Base-by-base conservation (phyloP, 1,140 invertebrate genomes). In the Hyles euphorbiae region DNA sequence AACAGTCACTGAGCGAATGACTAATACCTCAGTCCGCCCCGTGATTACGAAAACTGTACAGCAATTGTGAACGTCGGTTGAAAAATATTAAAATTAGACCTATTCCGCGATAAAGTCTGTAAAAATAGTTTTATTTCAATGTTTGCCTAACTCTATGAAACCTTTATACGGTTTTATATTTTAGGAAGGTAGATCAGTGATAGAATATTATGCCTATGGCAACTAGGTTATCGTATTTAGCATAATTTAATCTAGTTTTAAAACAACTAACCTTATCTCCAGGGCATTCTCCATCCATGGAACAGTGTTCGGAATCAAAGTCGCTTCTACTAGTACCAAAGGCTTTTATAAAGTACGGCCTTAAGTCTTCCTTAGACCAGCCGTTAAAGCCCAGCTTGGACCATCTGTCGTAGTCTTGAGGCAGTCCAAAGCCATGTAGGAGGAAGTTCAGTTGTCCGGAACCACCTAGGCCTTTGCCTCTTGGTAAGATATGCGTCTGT, bases 391-490 rank as follows among this genome's bases (percentile, higher is more conserved):
- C 90, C 9, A 80, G 58, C 11, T 67, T 56, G 3, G 70, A 48
- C 93, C 93, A 94, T 11, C 70, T 62, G 10, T 91, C 86, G 65
- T 92, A 94, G 67, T 94, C 93, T 8, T 90, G 78, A 0, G 88
- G 88, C 32, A 88, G 78, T 0, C 92, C 93, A 59, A 92, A 91
- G 5, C 92, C 93, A 63, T 94, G 93, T 2, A 94, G 85, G 51
- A 94, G 83, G 69, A 92, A 94, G 78, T 94, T 94, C 2, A 94
- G 89, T 68, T 93, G 92, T 1, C 93, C 91, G n/a, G 92, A 93
- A 1, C 94, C 94, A 6, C 94, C 94, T 6, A 94, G 72, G 3
- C 93, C 93, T 78, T 92, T 94, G 7, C 93, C 93, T 10, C 93
- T 86, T 0, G 94, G 93, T 53, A 92, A 82, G 44, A 90, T 90